phyloP scores from a whole-genome alignment of 2,113 vertebrate genomes.

The Theristicus caerulescens region DNA sequence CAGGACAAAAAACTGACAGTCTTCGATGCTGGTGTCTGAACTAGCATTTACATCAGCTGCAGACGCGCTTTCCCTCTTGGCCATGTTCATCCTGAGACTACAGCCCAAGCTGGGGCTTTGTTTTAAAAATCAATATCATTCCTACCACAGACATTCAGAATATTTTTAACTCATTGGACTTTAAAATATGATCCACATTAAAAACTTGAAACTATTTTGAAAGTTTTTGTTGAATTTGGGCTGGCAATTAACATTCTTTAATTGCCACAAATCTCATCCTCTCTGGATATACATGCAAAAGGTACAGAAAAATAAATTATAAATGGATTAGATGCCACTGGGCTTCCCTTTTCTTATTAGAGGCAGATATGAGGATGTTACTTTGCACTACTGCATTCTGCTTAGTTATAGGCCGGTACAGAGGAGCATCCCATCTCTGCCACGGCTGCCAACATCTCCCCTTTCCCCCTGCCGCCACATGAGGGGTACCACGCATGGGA shows the following conservation, averaged over 20 bases:
- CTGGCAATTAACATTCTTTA: not conserved
- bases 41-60: accelerated
- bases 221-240: not conserved
- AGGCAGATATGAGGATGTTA: not conserved
- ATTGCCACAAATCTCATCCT: not conserved
- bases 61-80: not conserved
- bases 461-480: not conserved
- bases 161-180: not conserved
- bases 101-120: not conserved
- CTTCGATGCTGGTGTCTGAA: not conserved
- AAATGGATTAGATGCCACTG: not conserved
- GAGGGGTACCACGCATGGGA: accelerated
- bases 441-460: not conserved
- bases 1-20: not conserved
- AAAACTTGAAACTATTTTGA: not conserved
- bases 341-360: not conserved
- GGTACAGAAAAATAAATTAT: not conserved
- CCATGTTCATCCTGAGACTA: accelerated
- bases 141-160: not conserved
- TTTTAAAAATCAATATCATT: not conserved
- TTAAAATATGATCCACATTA: not conserved
- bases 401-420: not conserved
- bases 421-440: not conserved
- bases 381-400: not conserved
- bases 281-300: not conserved